Evolutionary conservation across 1,140 invertebrate species (phyloP).

Genomic region (Drosophila asahinai): DNA sequence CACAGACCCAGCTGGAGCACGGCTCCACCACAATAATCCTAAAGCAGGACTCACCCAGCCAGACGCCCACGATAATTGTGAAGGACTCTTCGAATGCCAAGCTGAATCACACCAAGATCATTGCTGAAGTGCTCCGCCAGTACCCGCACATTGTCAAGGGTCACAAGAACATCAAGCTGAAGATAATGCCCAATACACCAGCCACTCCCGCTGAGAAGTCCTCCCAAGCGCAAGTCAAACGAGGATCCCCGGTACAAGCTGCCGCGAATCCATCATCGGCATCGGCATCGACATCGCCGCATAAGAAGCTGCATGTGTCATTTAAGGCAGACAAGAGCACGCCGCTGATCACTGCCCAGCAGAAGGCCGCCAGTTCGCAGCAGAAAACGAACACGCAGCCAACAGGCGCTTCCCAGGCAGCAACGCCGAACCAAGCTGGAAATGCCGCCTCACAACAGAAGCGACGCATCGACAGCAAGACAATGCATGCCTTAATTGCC

Average conservation of each 20-base stretch:
- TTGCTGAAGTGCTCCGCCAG: conserved; percentile 93
- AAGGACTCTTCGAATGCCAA: conserved; percentile 86
- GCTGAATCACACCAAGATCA: conserved; percentile 93
- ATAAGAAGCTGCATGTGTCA: conserved; percentile 70
- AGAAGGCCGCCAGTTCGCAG: conserved; percentile 43
- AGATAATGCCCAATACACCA: conserved; percentile 89
- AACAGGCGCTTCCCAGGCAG: conserved; percentile 13
- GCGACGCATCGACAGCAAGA: conserved; percentile 84
- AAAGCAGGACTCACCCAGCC: conserved; percentile 74
- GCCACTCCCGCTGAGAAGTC: conserved; percentile 28
- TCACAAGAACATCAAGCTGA: conserved; percentile 94
- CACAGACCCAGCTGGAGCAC: conserved; percentile 69
- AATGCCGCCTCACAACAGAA: conserved; percentile 74
- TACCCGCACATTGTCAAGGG: conserved; percentile 94
- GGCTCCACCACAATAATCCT: conserved; percentile 79
- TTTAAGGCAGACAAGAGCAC: conserved; percentile 63
- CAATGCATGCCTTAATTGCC: conserved; percentile 84
- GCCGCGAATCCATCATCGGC: conserved; percentile 31
- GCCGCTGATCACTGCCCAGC: conserved; percentile 65
- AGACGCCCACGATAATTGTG: conserved; percentile 81
- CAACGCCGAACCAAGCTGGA: conserved; percentile 66
- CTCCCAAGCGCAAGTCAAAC: conserved; percentile 33
- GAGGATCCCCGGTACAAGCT: conserved; percentile 36
- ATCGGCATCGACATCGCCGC: conserved; percentile 52
- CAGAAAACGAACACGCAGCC: conserved; percentile 37